Percentiles rank a stretch among this genome's conserved stretches.
Evolutionary conservation across 2,113 vertebrate genomes (phyloP).

Genomic region (Chrysochloris asiatica): DNA sequence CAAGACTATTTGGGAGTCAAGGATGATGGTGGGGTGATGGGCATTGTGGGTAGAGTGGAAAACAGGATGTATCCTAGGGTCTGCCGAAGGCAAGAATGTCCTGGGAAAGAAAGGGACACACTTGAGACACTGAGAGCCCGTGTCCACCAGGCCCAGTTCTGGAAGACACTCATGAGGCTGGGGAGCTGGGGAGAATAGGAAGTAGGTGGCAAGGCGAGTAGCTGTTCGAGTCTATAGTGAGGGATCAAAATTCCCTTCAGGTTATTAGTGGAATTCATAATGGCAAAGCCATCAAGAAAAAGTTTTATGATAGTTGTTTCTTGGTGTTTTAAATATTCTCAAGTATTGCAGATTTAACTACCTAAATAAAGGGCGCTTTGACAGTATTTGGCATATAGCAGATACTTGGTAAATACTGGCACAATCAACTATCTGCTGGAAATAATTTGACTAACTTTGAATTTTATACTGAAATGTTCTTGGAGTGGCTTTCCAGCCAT

Average conservation of each 20-base stretch:
- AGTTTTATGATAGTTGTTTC: background rate
- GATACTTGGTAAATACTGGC: background rate
- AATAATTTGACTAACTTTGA: slow-evolving; percentile 17
- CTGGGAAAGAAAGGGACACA: background rate
- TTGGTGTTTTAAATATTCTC: background rate
- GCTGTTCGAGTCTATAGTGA: too few relatives aligned
- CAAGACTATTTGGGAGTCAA: background rate
- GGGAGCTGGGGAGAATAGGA: background rate
- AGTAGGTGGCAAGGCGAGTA: too few relatives aligned
- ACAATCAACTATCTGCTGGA: background rate
- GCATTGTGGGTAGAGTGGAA: background rate
- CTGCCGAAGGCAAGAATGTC: background rate
- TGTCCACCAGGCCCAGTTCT: background rate
- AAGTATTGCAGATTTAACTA: background rate
- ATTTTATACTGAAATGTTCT: background rate
- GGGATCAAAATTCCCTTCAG: background rate
- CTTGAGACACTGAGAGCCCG: background rate
- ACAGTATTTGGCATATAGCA: background rate
- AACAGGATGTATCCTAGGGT: background rate
- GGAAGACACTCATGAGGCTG: background rate
- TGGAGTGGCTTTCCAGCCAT: background rate
- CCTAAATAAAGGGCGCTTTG: background rate
- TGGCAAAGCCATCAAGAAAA: background rate
- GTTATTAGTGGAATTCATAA: background rate
- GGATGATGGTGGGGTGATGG: background rate